A percentile compares a stretch with the other conserved stretches of the same genome.
Conservation (phyloP, 2,113 vertebrate genomes). For the Prionailurus bengalensis region DNA sequence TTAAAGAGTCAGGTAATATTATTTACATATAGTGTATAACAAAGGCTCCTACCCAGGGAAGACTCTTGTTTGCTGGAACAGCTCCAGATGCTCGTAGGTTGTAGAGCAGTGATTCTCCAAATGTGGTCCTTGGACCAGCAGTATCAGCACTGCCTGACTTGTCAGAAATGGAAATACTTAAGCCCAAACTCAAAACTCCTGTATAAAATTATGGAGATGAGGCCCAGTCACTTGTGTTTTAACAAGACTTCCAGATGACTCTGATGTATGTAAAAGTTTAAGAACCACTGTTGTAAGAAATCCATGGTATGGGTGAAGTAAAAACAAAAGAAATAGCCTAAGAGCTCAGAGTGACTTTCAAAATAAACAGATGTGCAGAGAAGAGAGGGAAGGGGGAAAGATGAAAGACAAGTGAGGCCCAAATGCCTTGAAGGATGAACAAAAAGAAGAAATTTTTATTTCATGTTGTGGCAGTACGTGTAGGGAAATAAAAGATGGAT, state of each 20-base stretch:
- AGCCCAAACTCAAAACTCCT: neutral
- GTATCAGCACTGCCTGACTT: neutral
- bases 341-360: neutral
- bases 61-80: neutral
- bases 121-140: neutral
- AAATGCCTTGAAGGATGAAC: neutral
- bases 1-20: constrained; percentile 3
- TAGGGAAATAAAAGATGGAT: neutral
- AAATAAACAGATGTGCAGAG: neutral
- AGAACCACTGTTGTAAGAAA: neutral
- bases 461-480: neutral
- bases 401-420: neutral
- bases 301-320: neutral
- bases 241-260: neutral
- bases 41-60: neutral
- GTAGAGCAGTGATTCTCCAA: neutral
- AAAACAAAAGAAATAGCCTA: constrained; percentile 7
- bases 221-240: neutral
- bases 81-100: neutral
- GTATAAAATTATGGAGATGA: neutral
- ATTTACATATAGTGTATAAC: neutral
- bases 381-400: rapidly evolving
- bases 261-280: neutral
- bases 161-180: constrained; percentile 32
- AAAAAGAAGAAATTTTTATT: constrained; percentile 9